phyloP scores from a whole-genome alignment of 1,140 invertebrate genomes.

The Trissolcus basalis region DNA sequence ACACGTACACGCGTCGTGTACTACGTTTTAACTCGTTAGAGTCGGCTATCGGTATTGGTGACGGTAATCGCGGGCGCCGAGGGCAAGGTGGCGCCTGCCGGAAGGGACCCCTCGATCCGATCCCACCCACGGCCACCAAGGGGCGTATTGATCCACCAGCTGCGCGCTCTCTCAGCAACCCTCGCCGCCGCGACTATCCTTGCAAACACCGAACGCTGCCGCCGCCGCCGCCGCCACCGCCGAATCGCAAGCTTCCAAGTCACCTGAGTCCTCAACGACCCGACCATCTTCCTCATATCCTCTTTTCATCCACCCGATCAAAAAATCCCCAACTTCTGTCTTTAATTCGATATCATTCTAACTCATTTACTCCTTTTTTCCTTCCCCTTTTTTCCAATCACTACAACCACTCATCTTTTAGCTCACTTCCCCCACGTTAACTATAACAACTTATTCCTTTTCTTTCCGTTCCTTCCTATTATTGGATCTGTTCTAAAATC shows the following conservation, averaged over 20 bases:
- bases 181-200: constrained; percentile 45
- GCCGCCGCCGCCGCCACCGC: too few relatives aligned
- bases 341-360: too few relatives aligned
- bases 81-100: constrained; percentile 50
- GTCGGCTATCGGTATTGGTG: constrained; percentile 52
- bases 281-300: constrained; percentile 2
- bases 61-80: constrained; percentile 55
- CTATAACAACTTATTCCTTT: too few relatives aligned
- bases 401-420: too few relatives aligned
- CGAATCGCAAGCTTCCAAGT: constrained; percentile 16
- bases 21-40: constrained; percentile 58
- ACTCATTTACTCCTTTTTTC: too few relatives aligned
- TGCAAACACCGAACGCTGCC: constrained; percentile 40
- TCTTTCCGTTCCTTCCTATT: too few relatives aligned
- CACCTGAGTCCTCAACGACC: constrained; percentile 10
- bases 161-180: constrained; percentile 70
- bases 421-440: too few relatives aligned
- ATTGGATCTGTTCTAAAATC: too few relatives aligned
- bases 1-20: constrained; percentile 34
- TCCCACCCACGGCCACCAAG: constrained; percentile 73
- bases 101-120: constrained; percentile 70
- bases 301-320: too few relatives aligned
- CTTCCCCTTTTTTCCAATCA: too few relatives aligned
- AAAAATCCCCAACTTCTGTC: background rate
- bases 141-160: constrained; percentile 75